Evolutionary conservation across 2,888 invertebrate species (phyloP).

Genomic region (Apantesis nais): DNA sequence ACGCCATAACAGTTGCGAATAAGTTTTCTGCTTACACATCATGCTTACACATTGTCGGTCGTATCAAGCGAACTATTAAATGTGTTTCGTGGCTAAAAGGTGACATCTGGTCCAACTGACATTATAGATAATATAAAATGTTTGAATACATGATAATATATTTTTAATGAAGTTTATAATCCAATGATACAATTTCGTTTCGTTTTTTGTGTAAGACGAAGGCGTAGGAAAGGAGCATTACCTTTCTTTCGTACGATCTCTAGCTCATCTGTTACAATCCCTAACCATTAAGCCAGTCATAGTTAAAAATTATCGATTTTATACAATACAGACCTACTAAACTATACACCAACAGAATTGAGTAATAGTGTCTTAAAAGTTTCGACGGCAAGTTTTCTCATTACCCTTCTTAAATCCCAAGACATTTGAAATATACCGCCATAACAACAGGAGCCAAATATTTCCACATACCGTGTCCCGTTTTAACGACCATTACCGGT

Average conservation of each 20-base stretch:
- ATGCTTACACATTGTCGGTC: too few species aligned
- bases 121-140: not conserved
- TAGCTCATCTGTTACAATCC: too few species aligned
- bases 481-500: slow-evolving; percentile 46
- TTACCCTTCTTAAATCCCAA: slow-evolving; percentile 15
- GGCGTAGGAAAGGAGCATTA: too few species aligned
- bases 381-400: slow-evolving; percentile 18
- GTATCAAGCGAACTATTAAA: not conserved
- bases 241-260: too few species aligned
- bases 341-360: slow-evolving; percentile 6
- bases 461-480: slow-evolving; percentile 51
- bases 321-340: not conserved
- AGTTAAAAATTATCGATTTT: too few species aligned
- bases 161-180: not conserved
- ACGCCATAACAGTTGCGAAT: too few species aligned
- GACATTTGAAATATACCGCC: slow-evolving; percentile 40
- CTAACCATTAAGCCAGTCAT: too few species aligned
- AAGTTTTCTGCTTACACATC: too few species aligned
- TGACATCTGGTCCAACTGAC: not conserved
- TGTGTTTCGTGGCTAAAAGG: not conserved
- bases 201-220: too few species aligned
- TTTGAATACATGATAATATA: too few species aligned
- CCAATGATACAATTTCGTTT: too few species aligned
- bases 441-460: slow-evolving; percentile 34
- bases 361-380: slow-evolving; percentile 5